Evolutionary conservation across 1,140 invertebrate genomes (phyloP).

Genomic region (Dreissena polymorpha): DNA sequence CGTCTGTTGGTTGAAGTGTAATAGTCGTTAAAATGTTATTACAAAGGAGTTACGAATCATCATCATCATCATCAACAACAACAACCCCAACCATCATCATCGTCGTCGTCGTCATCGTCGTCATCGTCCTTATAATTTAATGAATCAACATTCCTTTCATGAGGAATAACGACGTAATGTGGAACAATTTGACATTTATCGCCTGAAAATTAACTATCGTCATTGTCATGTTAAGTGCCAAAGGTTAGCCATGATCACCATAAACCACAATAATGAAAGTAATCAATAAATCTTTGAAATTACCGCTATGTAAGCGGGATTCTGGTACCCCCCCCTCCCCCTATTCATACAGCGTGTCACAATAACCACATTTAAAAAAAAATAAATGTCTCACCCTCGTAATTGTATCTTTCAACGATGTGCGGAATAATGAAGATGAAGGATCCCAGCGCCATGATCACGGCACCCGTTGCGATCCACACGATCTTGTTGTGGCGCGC

Average conservation of each 20-base stretch:
- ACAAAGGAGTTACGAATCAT: not conserved
- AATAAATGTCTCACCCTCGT: slow-evolving; percentile 48
- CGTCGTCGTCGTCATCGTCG: slow-evolving; percentile 30
- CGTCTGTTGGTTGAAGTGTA: not conserved
- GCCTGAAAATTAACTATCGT: too few species aligned
- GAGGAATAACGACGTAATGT: too few species aligned
- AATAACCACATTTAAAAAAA: not conserved
- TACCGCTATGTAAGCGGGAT: too few species aligned
- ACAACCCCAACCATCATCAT: not conserved
- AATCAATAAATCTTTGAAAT: too few species aligned
- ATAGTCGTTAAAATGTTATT: too few species aligned
- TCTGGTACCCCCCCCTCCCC: too few species aligned
- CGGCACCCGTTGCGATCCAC: slow-evolving; percentile 58
- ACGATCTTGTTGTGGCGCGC: slow-evolving; percentile 56
- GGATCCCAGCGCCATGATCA: slow-evolving; percentile 61
- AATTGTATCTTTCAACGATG: slow-evolving; percentile 53
- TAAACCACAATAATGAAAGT: too few species aligned
- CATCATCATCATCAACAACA: not conserved
- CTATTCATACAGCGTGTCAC: not conserved
- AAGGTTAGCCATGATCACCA: too few species aligned
- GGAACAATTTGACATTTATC: too few species aligned
- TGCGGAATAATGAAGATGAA: slow-evolving; percentile 65
- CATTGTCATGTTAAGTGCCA: too few species aligned
- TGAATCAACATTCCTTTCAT: too few species aligned
- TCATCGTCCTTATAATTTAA: slow-evolving; percentile 28